A percentile compares a stretch with the other conserved stretches of the same genome.
phyloP scores from a whole-genome alignment of 2,888 invertebrate genomes.

The Himalopsyche kuldschensis region DNA sequence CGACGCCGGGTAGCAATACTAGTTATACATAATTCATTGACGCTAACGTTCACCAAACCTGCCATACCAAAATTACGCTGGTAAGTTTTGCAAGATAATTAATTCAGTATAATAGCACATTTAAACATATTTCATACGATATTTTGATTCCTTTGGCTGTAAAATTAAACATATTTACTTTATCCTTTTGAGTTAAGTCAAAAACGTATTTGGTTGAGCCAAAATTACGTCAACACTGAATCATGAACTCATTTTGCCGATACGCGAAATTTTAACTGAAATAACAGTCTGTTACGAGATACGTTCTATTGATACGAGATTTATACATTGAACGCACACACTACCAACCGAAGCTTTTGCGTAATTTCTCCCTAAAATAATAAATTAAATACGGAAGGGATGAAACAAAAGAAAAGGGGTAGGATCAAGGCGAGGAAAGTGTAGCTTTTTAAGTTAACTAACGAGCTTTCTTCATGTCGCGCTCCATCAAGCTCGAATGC shows the following conservation, averaged over 20 bases:
- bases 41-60: too few species aligned
- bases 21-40: too few species aligned
- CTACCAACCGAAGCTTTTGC: background rate
- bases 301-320: constrained; percentile 29
- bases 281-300: constrained; percentile 33
- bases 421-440: constrained; percentile 34
- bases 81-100: background rate
- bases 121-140: background rate
- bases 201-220: constrained; percentile 15
- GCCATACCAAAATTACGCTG: too few species aligned
- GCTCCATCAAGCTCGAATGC: background rate
- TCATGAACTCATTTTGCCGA: background rate
- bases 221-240: constrained; percentile 18
- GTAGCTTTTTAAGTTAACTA: constrained; percentile 38
- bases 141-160: background rate
- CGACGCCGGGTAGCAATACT: too few species aligned
- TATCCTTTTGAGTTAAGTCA: constrained; percentile 7
- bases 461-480: constrained; percentile 37
- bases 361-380: constrained; percentile 31
- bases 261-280: constrained; percentile 28
- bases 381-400: constrained; percentile 33
- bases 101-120: background rate
- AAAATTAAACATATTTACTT: constrained; percentile 10
- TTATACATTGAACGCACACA: constrained; percentile 13
- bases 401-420: constrained; percentile 38